phyloP scores from a whole-genome alignment of 2,113 vertebrate species.

The Scomber japonicus region DNA sequence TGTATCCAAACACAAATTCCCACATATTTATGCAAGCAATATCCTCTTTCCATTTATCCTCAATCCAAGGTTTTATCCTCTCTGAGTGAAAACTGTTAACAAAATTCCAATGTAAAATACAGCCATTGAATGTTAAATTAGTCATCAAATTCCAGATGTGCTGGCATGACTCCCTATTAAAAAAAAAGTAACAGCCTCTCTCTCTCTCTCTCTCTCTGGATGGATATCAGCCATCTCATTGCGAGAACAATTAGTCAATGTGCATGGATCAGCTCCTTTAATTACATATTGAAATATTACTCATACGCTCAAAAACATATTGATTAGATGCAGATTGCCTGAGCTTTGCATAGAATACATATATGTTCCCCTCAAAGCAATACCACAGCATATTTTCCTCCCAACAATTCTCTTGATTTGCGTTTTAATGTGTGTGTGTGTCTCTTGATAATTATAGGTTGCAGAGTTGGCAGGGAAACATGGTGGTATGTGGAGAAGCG shows the following conservation, averaged over 20 bases:
- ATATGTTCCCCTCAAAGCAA: slow-evolving; percentile 45
- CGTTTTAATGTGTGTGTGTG: slow-evolving; percentile 26
- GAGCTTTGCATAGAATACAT: slow-evolving; percentile 54
- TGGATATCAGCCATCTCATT: slow-evolving; percentile 48
- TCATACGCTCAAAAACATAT: slow-evolving; percentile 66
- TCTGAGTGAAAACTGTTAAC: slow-evolving; percentile 31
- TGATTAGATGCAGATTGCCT: slow-evolving; percentile 57
- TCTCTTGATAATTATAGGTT: slow-evolving; percentile 68
- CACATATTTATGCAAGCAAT: slow-evolving; percentile 9
- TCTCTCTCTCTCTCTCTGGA: slow-evolving; percentile 21
- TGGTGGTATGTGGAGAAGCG: slow-evolving; percentile 56
- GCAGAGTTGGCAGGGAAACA: slow-evolving; percentile 64
- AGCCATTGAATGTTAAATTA: slow-evolving; percentile 53
- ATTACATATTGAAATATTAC: slow-evolving; percentile 72
- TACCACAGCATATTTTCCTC: slow-evolving; percentile 44
- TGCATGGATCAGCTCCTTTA: slow-evolving; percentile 64
- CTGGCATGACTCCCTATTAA: slow-evolving; percentile 28
- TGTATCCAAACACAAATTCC: slow-evolving; percentile 7
- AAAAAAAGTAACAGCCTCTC: slow-evolving; percentile 11
- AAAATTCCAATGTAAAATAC: slow-evolving; percentile 33
- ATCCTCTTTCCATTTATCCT: slow-evolving; percentile 26
- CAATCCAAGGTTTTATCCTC: slow-evolving; percentile 39
- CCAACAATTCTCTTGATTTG: slow-evolving; percentile 65
- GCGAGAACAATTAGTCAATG: slow-evolving; percentile 55
- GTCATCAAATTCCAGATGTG: slow-evolving; percentile 70